Percentiles rank a stretch among this genome's conserved stretches.
phyloP scores from a whole-genome alignment of 1,140 invertebrate genomes.

The Drosophila quadrilineata region DNA sequence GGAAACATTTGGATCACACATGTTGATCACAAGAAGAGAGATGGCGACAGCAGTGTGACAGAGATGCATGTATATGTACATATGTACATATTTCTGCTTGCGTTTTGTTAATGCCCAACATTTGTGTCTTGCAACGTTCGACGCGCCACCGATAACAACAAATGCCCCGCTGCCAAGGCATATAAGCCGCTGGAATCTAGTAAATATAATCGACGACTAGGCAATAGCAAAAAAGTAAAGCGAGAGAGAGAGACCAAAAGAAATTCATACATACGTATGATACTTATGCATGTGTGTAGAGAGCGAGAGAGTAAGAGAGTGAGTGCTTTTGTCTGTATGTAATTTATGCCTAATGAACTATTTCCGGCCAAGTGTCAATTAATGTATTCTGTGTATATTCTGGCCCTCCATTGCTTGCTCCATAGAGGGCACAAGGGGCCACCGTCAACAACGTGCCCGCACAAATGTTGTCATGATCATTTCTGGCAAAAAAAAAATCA shows the following conservation, averaged over 20 bases:
- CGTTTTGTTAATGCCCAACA: conserved; percentile 39
- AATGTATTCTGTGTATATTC: conserved; percentile 69
- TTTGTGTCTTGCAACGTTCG: conserved; percentile 49
- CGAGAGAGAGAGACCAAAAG: not conserved
- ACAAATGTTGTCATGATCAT: conserved; percentile 68
- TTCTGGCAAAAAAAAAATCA: conserved; percentile 54
- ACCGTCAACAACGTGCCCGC: conserved; percentile 61
- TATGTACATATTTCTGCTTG: conserved; percentile 9
- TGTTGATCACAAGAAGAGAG: conserved; percentile 42
- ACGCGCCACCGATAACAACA: conserved; percentile 49
- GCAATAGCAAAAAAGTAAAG: conserved; percentile 31
- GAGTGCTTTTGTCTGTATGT: conserved; percentile 70
- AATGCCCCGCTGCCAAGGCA: conserved; percentile 38
- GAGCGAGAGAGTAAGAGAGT: conserved; percentile 8
- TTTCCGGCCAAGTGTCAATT: conserved; percentile 79
- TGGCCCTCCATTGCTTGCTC: conserved; percentile 26
- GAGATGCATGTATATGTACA: conserved; percentile 4
- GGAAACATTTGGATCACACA: conserved; percentile 77
- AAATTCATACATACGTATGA: too few species aligned
- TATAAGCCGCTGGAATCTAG: conserved; percentile 73
- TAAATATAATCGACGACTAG: conserved; percentile 48
- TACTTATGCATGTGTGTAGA: conserved; percentile 15
- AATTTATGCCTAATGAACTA: conserved; percentile 79
- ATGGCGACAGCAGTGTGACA: not conserved
- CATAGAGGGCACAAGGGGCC: conserved; percentile 40